phyloP scores from a whole-genome alignment of 1,140 invertebrate species.

The Arion vulgaris region DNA sequence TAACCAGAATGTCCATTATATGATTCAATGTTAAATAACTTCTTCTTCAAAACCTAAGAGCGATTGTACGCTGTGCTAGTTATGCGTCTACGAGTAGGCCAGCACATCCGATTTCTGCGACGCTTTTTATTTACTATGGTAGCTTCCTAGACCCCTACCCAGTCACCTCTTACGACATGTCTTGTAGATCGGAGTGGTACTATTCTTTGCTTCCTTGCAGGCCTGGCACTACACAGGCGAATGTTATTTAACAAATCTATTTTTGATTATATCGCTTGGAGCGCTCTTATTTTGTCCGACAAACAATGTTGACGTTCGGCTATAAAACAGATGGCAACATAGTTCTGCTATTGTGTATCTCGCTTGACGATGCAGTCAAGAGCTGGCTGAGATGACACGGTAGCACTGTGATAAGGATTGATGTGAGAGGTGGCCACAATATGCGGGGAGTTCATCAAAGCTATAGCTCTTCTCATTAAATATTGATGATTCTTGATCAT shows the following conservation, averaged over 20 bases:
- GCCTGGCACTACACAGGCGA: too few relatives aligned
- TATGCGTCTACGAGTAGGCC: too few relatives aligned
- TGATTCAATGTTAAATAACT: too few relatives aligned
- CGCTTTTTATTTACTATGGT: too few relatives aligned
- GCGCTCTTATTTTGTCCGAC: neutral
- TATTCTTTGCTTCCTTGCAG: too few relatives aligned
- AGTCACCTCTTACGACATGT: too few relatives aligned
- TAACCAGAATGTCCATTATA: neutral
- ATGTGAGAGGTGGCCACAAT: neutral
- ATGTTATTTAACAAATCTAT: neutral
- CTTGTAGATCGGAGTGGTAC: too few relatives aligned
- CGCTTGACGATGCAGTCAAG: neutral
- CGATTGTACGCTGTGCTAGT: too few relatives aligned
- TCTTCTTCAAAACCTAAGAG: too few relatives aligned
- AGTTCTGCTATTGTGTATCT: neutral
- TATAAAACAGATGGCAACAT: neutral
- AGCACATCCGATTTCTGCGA: too few relatives aligned
- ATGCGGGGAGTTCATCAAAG: conserved; percentile 1
- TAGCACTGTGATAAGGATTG: neutral
- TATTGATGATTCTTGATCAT: conserved; percentile 4
- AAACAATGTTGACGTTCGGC: neutral
- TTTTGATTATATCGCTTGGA: neutral
- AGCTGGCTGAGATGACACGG: neutral
- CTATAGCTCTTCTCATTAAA: conserved; percentile 15
- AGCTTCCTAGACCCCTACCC: too few relatives aligned